Evolutionary conservation across 2,888 invertebrate genomes (phyloP), one percentile per base, ranked within the genome.

Genomic region (Drosophila engyochracea): DNA sequence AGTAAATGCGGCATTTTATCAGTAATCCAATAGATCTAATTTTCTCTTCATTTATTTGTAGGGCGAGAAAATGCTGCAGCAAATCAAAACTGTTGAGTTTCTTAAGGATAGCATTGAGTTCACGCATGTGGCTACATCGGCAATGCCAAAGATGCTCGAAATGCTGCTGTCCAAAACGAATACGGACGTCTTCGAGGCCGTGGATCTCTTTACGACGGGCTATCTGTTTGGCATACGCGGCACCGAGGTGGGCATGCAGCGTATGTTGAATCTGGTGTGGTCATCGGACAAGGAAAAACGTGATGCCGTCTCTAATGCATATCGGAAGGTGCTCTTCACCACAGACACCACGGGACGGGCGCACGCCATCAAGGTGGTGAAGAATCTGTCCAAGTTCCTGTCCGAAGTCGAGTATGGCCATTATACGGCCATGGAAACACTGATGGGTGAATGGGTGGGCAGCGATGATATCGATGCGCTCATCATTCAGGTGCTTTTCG

Each of bases 151-250:
- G n/a, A 95, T 97, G 70, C 95, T 96, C 79, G 95, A 96, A 28
- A 93, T 98, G 89, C 94, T 98, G 16, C 95, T 96, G 92, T 96
- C 97, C 0, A 95, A 95, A 79, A 95, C 95, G 74, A 95, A 96
- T 6, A 95, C 96, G 0, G 98, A 98, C 92, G 97, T 98, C 19
- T 95, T 96, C 63, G 99, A 98, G 92, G 97, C 98, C 0, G 96
- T 99, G 33, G 96, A 97, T 70, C 97, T 98, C 92, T 97, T 99
- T 83, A 97, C 97, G 0, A 95, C 96, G 0, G 97, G 97, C 0
- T 96, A 95, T 89, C 95, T 96, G 78, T 97, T 97, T 90, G 96
- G 96, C 63, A 95, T 97, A n/a, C 95, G 96, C 73, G 96, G 96
- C 60, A 96, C 96, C 4, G 95, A 96, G 81, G 89, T 94, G 41